Percentiles rank a stretch among this genome's conserved stretches.
phyloP scores from a whole-genome alignment of 2,113 vertebrate genomes.

The Leucopsar rothschildi region DNA sequence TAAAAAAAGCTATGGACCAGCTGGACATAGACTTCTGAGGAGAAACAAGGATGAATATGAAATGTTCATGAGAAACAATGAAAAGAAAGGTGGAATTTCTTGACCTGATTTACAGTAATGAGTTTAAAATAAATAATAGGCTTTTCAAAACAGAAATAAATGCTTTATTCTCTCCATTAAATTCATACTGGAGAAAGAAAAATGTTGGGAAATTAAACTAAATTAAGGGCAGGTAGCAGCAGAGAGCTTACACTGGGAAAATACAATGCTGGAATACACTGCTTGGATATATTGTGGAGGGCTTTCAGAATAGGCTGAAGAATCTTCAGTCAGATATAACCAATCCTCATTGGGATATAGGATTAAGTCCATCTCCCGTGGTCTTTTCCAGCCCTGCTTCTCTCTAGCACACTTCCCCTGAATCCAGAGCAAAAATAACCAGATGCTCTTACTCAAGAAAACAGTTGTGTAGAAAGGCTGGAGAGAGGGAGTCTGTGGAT shows the following conservation, averaged over 20 bases:
- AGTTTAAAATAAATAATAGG: not conserved
- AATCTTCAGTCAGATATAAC: not conserved
- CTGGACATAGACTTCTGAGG: not conserved
- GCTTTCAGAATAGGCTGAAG: not conserved
- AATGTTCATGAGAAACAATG: not conserved
- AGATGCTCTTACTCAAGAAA: not conserved
- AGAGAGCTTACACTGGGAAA: not conserved
- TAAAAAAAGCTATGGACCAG: not conserved
- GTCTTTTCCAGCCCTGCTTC: not conserved
- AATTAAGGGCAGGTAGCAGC: not conserved
- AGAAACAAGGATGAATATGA: not conserved
- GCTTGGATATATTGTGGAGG: not conserved
- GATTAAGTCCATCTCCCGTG: not conserved
- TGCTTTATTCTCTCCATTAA: not conserved
- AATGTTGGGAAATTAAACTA: not conserved
- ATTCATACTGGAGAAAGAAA: not conserved
- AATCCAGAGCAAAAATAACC: not conserved
- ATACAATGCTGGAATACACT: not conserved
- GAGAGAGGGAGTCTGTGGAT: accelerated
- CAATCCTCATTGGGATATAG: accelerated
- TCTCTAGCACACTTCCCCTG: not conserved
- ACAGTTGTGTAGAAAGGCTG: not conserved
- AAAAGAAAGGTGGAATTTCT: not conserved
- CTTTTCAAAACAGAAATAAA: not conserved
- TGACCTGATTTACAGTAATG: not conserved